Evolutionary conservation across 2,797 vertebrate genomes (phyloP).

Genomic region (Mionectes olivaceus): DNA sequence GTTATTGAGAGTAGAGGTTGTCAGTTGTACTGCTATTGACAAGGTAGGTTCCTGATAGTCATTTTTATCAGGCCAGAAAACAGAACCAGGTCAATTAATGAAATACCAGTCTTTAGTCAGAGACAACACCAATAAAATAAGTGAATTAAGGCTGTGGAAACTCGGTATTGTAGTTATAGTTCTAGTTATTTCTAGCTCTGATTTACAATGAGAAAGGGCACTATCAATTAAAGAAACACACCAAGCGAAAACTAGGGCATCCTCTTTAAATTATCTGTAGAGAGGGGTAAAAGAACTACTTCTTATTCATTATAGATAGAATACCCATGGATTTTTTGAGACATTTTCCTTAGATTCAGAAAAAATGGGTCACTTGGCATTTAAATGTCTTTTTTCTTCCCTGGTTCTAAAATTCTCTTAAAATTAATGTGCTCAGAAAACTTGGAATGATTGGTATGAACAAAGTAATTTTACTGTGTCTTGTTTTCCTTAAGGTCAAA

Average conservation of each 20-base stretch:
- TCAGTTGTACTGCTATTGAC: neutral
- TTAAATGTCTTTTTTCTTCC: constrained; percentile 64
- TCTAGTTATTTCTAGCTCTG: neutral
- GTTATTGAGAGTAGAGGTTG: neutral
- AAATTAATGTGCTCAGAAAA: constrained; percentile 61
- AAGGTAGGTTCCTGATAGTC: neutral
- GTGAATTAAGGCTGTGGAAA: neutral
- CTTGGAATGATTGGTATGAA: constrained; percentile 62
- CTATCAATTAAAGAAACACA: constrained; percentile 55
- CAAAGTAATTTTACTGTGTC: constrained; percentile 52
- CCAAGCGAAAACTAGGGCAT: constrained; percentile 57
- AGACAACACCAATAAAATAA: neutral
- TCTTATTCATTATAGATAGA: constrained; percentile 58
- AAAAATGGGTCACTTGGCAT: constrained; percentile 67
- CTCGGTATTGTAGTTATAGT: neutral
- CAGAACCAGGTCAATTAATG: neutral
- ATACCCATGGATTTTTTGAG: constrained; percentile 49
- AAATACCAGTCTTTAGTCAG: neutral
- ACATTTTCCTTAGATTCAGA: constrained; percentile 46
- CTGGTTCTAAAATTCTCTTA: constrained; percentile 56
- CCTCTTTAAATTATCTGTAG: constrained; percentile 45
- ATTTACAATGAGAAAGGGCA: constrained; percentile 7
- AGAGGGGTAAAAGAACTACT: constrained; percentile 17
- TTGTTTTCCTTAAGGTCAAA: constrained; percentile 73
- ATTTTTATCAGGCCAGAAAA: neutral